These are phyloP conservation scores for Sebastes dallii DNA, from an alignment of 2,797 vertebrate species.

Conservation along the genomic window DNA sequence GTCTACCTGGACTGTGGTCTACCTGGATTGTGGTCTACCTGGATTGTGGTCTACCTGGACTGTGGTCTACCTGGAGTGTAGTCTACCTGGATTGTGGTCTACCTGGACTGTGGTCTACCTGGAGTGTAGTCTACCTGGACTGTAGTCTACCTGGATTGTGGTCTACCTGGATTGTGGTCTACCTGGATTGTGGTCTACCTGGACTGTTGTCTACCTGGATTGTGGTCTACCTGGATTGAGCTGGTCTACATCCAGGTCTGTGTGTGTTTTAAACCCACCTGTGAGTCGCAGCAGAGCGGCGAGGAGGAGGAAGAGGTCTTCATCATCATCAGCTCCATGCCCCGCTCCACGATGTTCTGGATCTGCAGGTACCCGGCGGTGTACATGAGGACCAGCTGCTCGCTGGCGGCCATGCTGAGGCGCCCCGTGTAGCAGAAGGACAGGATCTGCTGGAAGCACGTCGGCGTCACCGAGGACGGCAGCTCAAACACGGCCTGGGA, in stretches of 20 bases:
- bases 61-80: not conserved
- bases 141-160: not conserved
- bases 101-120: not conserved
- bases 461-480: conserved; percentile 91
- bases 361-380: conserved; percentile 98
- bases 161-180: not conserved
- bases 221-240: not conserved
- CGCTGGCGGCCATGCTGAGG: conserved; percentile 94
- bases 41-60: not conserved
- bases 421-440: conserved; percentile 97
- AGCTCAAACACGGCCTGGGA: conserved; percentile 93
- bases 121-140: not conserved
- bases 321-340: conserved; percentile 96
- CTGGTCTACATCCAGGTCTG: not conserved
- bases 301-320: conserved; percentile 96
- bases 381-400: conserved; percentile 99
- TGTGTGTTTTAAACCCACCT: conserved; percentile 48
- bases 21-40: not conserved
- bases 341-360: conserved; percentile 97
- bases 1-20: not conserved
- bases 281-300: conserved; percentile 94
- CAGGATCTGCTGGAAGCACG: conserved; percentile 97
- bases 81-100: not conserved
- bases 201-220: not conserved
- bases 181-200: not conserved